Evolutionary conservation across 2,113 vertebrate genomes (phyloP).

Genomic region (Puffinus mauretanicus): DNA sequence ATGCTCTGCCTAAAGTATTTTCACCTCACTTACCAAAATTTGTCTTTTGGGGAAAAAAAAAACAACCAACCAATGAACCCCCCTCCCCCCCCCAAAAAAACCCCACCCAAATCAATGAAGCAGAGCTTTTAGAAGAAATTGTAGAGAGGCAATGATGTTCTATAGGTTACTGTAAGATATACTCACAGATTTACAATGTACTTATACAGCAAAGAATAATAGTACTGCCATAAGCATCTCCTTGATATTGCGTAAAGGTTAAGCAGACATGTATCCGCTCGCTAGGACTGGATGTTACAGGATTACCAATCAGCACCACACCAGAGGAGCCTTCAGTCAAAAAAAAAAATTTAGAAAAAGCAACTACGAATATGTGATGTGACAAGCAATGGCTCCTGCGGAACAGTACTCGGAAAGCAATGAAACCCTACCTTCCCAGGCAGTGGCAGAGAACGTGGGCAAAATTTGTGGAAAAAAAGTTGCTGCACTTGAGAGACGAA

Average conservation of each 20-base stretch:
- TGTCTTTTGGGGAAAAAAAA: neutral
- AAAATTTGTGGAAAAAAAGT: neutral
- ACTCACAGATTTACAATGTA: neutral
- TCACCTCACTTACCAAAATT: neutral
- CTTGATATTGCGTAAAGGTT: neutral
- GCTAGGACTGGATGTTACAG: too few species aligned
- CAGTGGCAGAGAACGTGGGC: neutral
- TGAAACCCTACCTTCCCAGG: neutral
- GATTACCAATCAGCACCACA: neutral
- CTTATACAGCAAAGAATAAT: neutral
- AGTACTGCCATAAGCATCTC: neutral
- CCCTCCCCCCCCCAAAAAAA: too few species aligned
- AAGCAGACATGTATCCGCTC: neutral
- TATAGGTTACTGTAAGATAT: neutral
- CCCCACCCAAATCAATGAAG: neutral
- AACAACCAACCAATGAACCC: too few species aligned
- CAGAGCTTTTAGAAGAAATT: neutral
- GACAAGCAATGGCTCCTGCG: neutral
- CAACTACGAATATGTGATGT: neutral
- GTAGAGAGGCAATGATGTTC: neutral
- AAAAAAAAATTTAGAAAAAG: neutral
- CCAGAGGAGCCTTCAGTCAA: neutral
- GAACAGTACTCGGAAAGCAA: neutral
- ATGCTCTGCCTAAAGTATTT: neutral
- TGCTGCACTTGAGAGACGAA: neutral